Base-by-base conservation (phyloP, 1,140 invertebrate species). In the Temnothorax nylanderi region DNA sequence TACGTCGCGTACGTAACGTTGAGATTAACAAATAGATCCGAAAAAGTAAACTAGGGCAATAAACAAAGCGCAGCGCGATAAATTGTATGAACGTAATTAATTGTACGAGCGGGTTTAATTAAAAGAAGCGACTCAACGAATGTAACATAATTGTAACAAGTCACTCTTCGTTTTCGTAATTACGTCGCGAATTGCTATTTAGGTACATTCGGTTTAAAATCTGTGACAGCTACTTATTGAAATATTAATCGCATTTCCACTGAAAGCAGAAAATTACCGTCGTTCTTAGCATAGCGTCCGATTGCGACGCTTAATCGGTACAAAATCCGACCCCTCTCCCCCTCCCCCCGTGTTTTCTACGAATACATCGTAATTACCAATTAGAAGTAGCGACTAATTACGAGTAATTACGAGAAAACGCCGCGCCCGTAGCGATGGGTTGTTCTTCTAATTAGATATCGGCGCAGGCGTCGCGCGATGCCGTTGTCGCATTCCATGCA, bases 361-460 rank as follows among this genome's bases (percentile, higher is more conserved):
- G 32, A 78, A 78, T 78, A 78, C 76, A 62, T 78, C 60, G 67
- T 77, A 89, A 89, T 89, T 89, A 89, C 51, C 54, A 81, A 77
- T 37, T 60, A 75, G 82, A 86, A 89, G 88, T 58, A 80, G 87
- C 71, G 47, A 82, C 74, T 89, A 89, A 89, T 89, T 89, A 89
- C 85, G 72, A 89, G 82, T 86, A 80, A 88, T 81, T 74, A 74
- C 65, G 77, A 89, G 88, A 89, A 89, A 89, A 89, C 47, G 44
- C 49, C 78, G 26, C 21, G 34, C 13, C 21, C 32, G 62, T 18
- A 47, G 64, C 54, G 32, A 81, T n/a, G 74, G 82, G 89, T 82
- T 89, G 84, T 90, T 90, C 88, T 90, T 89, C 88, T 89, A 89
- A 90, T 87, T 86, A 89, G 88, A 89, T 90, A 87, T 77, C 88